phyloP scores from a whole-genome alignment of 1,140 invertebrate genomes.

The Manduca sexta region DNA sequence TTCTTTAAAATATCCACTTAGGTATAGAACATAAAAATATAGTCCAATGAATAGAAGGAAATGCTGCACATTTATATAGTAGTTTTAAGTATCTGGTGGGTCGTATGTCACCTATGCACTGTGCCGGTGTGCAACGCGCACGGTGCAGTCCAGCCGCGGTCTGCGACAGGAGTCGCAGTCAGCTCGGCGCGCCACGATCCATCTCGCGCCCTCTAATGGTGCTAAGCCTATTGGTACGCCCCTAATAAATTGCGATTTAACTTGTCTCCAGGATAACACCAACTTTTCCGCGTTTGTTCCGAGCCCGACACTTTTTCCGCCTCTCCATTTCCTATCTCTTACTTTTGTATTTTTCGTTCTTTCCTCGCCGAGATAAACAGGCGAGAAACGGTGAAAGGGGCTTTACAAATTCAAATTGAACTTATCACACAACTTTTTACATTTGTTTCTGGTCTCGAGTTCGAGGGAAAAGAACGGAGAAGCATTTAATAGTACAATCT shows the following conservation, averaged over 20 bases:
- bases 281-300: slow-evolving; percentile 70
- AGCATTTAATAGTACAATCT: slow-evolving; percentile 73
- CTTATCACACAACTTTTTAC: slow-evolving; percentile 74
- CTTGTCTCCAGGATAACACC: slow-evolving; percentile 71
- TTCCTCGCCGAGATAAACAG: slow-evolving; percentile 70
- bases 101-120: slow-evolving; percentile 3
- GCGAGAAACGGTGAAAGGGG: slow-evolving; percentile 71
- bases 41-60: too few species aligned
- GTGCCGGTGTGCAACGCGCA: too few species aligned
- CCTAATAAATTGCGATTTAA: slow-evolving; percentile 73
- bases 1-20: too few species aligned
- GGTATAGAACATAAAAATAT: too few species aligned
- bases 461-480: slow-evolving; percentile 67
- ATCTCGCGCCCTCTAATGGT: slow-evolving; percentile 6
- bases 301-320: slow-evolving; percentile 71
- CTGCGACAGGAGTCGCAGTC: too few species aligned
- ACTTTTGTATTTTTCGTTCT: slow-evolving; percentile 72
- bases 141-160: too few species aligned
- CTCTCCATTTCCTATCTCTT: slow-evolving; percentile 73
- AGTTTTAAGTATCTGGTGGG: too few species aligned
- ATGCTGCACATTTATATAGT: too few species aligned
- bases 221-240: slow-evolving; percentile 61
- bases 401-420: slow-evolving; percentile 74
- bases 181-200: too few species aligned
- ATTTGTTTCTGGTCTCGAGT: slow-evolving; percentile 72